Evolutionary conservation across 2,797 vertebrate genomes (phyloP).

Genomic region (Nasua narica): DNA sequence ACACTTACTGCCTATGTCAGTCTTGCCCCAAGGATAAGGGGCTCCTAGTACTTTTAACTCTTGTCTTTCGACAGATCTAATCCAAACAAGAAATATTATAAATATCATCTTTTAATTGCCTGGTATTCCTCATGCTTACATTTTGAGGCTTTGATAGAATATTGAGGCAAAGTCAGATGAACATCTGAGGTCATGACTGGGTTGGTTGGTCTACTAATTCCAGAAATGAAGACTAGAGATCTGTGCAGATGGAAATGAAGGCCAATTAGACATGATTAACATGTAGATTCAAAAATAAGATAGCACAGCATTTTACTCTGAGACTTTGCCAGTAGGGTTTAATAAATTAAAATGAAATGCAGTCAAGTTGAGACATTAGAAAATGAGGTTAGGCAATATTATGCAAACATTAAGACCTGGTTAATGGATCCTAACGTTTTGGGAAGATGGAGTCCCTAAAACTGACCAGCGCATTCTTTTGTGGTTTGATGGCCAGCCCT

Average conservation of each 20-base stretch:
- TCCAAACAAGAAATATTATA: neutral
- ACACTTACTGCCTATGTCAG: neutral
- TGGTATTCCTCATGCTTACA: neutral
- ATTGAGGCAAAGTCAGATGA: slow-evolving; percentile 35
- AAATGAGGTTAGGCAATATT: slow-evolving; percentile 68
- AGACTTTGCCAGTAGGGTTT: slow-evolving; percentile 75
- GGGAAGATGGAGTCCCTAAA: slow-evolving; percentile 43
- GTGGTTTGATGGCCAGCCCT: neutral
- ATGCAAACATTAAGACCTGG: slow-evolving; percentile 57
- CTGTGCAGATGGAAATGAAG: slow-evolving; percentile 67
- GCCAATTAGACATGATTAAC: slow-evolving; percentile 78
- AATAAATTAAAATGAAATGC: slow-evolving; percentile 77
- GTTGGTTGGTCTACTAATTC: slow-evolving; percentile 66
- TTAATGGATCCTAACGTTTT: slow-evolving; percentile 40
- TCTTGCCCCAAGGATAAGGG: neutral
- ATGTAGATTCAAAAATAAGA: slow-evolving; percentile 79
- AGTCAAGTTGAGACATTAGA: slow-evolving; percentile 78
- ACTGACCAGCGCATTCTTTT: neutral
- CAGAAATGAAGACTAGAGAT: slow-evolving; percentile 62
- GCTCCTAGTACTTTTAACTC: neutral
- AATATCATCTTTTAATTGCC: neutral
- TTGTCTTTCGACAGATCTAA: neutral
- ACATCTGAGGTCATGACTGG: slow-evolving; percentile 52
- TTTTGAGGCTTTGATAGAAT: neutral
- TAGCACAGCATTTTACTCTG: slow-evolving; percentile 73